Conservation (phyloP, 2,888 invertebrate genomes). For the Hydraecia micacea region DNA sequence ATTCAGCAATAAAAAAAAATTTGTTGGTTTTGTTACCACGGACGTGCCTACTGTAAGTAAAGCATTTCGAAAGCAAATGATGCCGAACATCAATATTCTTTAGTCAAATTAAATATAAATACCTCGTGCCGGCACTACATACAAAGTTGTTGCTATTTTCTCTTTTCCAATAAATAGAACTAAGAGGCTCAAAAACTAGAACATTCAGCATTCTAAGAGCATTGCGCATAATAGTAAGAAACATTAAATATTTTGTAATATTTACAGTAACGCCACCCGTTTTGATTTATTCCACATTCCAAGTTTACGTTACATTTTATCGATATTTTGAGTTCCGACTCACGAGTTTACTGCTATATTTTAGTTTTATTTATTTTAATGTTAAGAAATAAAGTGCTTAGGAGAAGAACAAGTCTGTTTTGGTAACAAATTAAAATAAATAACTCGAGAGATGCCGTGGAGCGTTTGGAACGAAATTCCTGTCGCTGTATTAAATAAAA, state of each 20-base stretch:
- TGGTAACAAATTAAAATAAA: too few relatives aligned
- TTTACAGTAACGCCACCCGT: slow-evolving; percentile 30
- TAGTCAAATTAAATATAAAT: too few relatives aligned
- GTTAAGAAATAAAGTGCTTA: neutral
- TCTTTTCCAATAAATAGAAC: neutral
- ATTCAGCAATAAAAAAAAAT: too few relatives aligned
- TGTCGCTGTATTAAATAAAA: too few relatives aligned
- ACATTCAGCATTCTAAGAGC: neutral
- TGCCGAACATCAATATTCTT: too few relatives aligned
- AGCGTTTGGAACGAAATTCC: too few relatives aligned
- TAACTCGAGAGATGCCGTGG: too few relatives aligned
- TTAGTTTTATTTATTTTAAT: slow-evolving; percentile 7
- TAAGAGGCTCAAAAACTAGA: neutral
- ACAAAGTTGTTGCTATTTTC: neutral
- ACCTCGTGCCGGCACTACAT: neutral
- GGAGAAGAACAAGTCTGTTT: too few relatives aligned
- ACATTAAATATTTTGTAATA: slow-evolving; percentile 27
- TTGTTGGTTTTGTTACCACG: too few relatives aligned
- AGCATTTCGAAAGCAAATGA: too few relatives aligned
- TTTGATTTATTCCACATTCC: slow-evolving; percentile 39
- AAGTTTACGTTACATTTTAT: slow-evolving; percentile 40
- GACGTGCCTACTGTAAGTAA: too few relatives aligned
- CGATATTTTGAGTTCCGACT: slow-evolving; percentile 26
- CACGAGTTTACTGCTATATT: slow-evolving; percentile 11
- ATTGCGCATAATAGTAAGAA: neutral